phyloP scores from a whole-genome alignment of 64 coral and sea anemone species.

The Pocillopora damicornis region DNA sequence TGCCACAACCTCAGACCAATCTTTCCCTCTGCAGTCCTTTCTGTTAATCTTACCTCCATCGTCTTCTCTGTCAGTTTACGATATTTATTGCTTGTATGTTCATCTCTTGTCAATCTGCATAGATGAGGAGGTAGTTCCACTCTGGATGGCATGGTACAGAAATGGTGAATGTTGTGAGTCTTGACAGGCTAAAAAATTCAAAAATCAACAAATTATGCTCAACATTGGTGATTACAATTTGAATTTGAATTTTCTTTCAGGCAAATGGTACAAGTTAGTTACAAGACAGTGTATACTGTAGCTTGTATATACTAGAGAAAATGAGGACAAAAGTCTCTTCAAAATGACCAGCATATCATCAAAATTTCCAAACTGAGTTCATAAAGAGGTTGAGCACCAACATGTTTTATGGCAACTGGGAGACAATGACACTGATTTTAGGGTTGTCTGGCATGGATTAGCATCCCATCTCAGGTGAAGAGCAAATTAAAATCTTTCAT shows the following conservation, averaged over 20 bases:
- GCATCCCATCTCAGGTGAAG: background rate
- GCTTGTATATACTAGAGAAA: too few relatives aligned
- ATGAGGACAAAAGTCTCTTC: too few relatives aligned
- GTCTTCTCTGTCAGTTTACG: slow-evolving; percentile 23
- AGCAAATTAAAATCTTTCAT: too few relatives aligned
- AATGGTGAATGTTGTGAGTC: slow-evolving; percentile 87
- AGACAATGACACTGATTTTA: too few relatives aligned
- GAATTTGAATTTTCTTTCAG: too few relatives aligned
- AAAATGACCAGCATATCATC: too few relatives aligned
- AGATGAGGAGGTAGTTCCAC: slow-evolving; percentile 76
- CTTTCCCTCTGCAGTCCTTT: background rate
- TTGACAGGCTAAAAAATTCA: background rate
- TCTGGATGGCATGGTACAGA: slow-evolving; percentile 70
- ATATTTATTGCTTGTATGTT: slow-evolving; percentile 74
- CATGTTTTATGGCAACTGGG: too few relatives aligned
- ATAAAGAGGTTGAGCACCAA: too few relatives aligned
- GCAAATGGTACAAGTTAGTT: background rate
- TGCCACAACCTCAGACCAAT: too few relatives aligned
- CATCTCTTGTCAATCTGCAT: slow-evolving; percentile 68
- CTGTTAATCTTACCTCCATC: slow-evolving; percentile 5
- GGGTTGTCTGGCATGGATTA: background rate
- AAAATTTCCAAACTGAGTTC: too few relatives aligned
- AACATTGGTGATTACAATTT: too few relatives aligned
- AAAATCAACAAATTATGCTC: background rate
- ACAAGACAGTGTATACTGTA: too few relatives aligned